Evolutionary conservation across 2,888 invertebrate genomes (phyloP).

Genomic region (Acrocyrtus sp.): DNA sequence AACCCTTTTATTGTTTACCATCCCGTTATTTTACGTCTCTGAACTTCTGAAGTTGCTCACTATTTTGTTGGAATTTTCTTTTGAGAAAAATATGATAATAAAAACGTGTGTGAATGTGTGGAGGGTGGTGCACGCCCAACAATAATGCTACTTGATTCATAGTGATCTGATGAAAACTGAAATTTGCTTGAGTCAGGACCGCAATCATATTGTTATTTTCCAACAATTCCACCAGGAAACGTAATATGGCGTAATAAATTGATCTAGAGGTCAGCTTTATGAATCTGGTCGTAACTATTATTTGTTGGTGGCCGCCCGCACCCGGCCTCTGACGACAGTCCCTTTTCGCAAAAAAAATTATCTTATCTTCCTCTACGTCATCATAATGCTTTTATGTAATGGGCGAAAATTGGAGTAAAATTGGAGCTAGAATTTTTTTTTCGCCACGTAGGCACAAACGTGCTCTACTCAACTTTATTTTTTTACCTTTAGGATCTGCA

Average conservation of each 20-base stretch:
- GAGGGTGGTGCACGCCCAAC: not conserved
- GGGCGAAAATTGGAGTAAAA: too few relatives aligned
- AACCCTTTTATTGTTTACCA: not conserved
- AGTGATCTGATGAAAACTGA: slow-evolving; percentile 2
- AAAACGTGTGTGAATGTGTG: not conserved
- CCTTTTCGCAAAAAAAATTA: too few relatives aligned
- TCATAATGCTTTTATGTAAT: not conserved
- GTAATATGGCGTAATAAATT: not conserved
- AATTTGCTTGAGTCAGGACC: not conserved
- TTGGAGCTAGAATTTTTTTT: too few relatives aligned
- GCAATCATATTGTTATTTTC: not conserved
- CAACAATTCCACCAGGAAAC: slow-evolving; percentile 1
- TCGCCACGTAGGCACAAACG: too few relatives aligned
- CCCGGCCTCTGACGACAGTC: not conserved
- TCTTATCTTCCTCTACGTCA: not conserved
- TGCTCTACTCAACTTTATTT: not conserved
- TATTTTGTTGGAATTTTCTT: not conserved
- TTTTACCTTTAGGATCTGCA: not conserved
- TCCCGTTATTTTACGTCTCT: not conserved
- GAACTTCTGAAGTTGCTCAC: not conserved
- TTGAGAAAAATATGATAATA: not conserved
- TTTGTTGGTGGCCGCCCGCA: not conserved
- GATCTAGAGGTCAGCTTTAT: not conserved
- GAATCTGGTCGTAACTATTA: not conserved
- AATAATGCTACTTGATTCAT: not conserved